These are phyloP conservation scores for Idaea aversata DNA, from an alignment of 2,888 invertebrate species.

Conservation along the genomic window DNA sequence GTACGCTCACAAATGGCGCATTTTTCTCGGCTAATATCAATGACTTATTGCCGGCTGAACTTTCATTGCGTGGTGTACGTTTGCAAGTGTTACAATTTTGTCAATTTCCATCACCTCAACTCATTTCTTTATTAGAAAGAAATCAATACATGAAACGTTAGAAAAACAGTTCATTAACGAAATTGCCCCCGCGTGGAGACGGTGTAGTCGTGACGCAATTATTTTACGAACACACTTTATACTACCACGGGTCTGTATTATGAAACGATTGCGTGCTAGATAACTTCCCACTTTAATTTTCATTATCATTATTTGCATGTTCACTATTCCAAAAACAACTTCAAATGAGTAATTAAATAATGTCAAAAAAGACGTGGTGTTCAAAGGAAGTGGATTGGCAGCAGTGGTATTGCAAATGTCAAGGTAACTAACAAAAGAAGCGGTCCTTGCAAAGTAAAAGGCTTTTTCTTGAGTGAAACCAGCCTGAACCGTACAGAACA, in stretches of 20 bases:
- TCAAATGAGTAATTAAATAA: slow-evolving; percentile 5
- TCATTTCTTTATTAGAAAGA: slow-evolving; percentile 2
- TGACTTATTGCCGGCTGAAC: slow-evolving; percentile 43
- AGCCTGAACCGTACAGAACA: not conserved
- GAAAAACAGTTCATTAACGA: slow-evolving; percentile 25
- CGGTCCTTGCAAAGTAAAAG: slow-evolving; percentile 30
- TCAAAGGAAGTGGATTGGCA: slow-evolving; percentile 17
- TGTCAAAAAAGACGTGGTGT: slow-evolving; percentile 8
- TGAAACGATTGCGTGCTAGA: slow-evolving; percentile 36
- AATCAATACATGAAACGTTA: slow-evolving; percentile 8
- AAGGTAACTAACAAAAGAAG: slow-evolving; percentile 37
- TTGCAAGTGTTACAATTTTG: slow-evolving; percentile 24
- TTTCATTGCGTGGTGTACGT: slow-evolving; percentile 35
- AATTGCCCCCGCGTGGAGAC: slow-evolving; percentile 19
- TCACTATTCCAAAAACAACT: slow-evolving; percentile 10
- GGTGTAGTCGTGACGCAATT: slow-evolving; percentile 24
- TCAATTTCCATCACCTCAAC: slow-evolving; percentile 11
- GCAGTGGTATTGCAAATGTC: slow-evolving; percentile 22
- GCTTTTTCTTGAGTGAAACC: slow-evolving; percentile 25
- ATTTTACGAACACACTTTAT: slow-evolving; percentile 9
- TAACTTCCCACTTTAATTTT: slow-evolving; percentile 31
- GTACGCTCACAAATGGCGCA: slow-evolving; percentile 47
- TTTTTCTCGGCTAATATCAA: slow-evolving; percentile 51
- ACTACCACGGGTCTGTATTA: slow-evolving; percentile 20
- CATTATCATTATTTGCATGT: slow-evolving; percentile 27